phyloP scores from a whole-genome alignment of 2,797 vertebrate genomes.

The Macropus fuliginosus region DNA sequence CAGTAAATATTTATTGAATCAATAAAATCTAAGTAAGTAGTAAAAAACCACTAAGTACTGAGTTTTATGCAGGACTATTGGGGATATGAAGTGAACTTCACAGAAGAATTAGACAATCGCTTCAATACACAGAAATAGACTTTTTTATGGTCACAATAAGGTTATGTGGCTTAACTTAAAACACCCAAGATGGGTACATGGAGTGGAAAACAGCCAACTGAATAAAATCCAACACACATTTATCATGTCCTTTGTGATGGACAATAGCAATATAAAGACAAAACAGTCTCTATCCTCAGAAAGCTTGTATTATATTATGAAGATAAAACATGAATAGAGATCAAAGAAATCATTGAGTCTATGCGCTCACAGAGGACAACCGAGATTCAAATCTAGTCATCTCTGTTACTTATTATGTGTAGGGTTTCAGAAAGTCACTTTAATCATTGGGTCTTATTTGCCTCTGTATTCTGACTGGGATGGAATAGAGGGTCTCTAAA shows the following conservation, averaged over 20 bases:
- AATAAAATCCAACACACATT: background rate
- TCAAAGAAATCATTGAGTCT: background rate
- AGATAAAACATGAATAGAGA: background rate
- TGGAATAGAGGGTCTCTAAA: background rate
- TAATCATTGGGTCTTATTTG: background rate
- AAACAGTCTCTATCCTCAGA: background rate
- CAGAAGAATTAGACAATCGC: background rate
- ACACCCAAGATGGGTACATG: background rate
- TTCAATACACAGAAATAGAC: background rate
- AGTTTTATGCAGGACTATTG: background rate
- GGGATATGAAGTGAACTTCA: background rate
- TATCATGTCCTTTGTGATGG: background rate
- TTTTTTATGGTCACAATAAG: background rate
- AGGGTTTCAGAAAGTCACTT: background rate
- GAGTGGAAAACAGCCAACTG: background rate
- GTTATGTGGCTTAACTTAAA: background rate
- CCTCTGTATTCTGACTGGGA: background rate
- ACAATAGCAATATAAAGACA: background rate
- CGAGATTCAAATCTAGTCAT: background rate
- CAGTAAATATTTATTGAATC: background rate
- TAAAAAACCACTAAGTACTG: background rate
- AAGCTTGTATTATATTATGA: background rate
- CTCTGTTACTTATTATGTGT: background rate
- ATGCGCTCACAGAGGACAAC: background rate
- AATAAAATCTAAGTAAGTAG: background rate